phyloP scores from a whole-genome alignment of 2,797 vertebrate genomes.

The Tolypeutes matacus region DNA sequence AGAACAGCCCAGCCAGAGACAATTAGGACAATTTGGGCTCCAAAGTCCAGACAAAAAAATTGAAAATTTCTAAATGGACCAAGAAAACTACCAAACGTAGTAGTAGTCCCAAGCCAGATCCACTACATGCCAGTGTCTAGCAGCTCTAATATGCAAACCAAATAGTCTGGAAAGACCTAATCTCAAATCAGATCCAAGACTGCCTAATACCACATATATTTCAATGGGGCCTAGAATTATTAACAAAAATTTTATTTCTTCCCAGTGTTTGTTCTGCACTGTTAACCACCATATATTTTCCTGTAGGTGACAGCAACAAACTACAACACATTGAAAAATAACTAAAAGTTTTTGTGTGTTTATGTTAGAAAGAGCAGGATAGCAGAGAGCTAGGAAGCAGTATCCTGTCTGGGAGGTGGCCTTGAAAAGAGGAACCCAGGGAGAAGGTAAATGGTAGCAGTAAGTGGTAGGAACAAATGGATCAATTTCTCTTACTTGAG shows the following conservation, averaged over 20 bases:
- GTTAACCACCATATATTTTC: neutral
- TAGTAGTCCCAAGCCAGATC: neutral
- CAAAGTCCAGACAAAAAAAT: conserved; percentile 25
- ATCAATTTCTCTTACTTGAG: neutral
- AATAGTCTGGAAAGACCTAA: neutral
- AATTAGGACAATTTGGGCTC: neutral
- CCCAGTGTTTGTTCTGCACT: neutral
- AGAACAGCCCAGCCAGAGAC: neutral
- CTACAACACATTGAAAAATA: neutral
- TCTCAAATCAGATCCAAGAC: conserved; percentile 22
- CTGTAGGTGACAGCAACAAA: neutral
- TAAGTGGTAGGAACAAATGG: neutral
- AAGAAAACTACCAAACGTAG: neutral
- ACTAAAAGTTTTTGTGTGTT: neutral
- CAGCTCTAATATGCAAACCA: neutral
- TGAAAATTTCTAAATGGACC: neutral
- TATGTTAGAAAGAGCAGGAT: neutral
- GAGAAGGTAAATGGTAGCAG: neutral
- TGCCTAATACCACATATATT: neutral
- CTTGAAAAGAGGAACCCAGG: neutral
- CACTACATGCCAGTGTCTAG: neutral
- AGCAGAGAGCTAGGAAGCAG: neutral
- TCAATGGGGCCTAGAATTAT: neutral
- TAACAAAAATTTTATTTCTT: neutral
- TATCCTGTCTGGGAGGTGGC: neutral